Conservation (phyloP, 1,140 invertebrate species). For the Copidosoma floridanum region DNA sequence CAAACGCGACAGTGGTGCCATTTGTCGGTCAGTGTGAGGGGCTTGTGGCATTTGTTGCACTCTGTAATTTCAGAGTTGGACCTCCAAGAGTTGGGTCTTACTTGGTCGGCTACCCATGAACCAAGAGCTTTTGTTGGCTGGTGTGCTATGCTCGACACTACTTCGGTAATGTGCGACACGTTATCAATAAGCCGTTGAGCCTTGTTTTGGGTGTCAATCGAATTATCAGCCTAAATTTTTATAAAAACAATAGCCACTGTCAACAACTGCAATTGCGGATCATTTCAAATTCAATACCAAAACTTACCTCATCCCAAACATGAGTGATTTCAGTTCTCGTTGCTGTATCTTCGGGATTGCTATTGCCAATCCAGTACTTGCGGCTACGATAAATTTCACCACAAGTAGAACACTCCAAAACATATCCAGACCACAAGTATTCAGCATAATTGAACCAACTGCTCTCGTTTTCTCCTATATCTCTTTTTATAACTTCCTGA, state of each 20-base stretch:
- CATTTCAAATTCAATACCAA: background rate
- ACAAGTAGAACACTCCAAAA: constrained; percentile 78
- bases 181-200: constrained; percentile 76
- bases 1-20: constrained; percentile 82
- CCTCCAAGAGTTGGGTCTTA: constrained; percentile 77
- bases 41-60: constrained; percentile 65
- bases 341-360: constrained; percentile 68
- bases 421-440: constrained; percentile 80
- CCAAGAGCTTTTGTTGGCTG: constrained; percentile 69
- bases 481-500: constrained; percentile 62
- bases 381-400: constrained; percentile 80
- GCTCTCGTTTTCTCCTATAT: constrained; percentile 65
- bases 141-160: constrained; percentile 66
- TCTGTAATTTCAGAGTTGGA: constrained; percentile 75
- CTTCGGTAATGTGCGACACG: constrained; percentile 70
- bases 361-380: constrained; percentile 85
- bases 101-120: constrained; percentile 75
- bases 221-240: no score
- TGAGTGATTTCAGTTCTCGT: constrained; percentile 72
- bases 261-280: background rate
- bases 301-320: constrained; percentile 75
- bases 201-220: constrained; percentile 65
- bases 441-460: constrained; percentile 73
- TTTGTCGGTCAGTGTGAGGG: constrained; percentile 56
- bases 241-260: no score